Conservation (phyloP, 64 coral and sea anemone species). For the Montipora cactus region DNA sequence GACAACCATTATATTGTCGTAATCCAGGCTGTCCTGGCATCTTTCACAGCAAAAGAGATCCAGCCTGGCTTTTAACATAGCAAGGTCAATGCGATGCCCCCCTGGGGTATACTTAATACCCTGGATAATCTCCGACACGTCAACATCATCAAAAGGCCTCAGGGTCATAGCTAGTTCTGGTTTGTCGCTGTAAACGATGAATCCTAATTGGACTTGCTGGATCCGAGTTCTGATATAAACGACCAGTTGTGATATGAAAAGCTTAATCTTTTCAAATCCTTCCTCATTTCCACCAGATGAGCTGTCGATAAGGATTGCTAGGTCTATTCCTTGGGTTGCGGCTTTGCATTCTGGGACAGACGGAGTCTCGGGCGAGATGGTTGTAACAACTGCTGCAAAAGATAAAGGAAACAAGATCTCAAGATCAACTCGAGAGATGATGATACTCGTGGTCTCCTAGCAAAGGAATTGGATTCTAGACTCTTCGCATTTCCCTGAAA, state of each 20-base stretch:
- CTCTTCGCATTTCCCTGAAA: no score
- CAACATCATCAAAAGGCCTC: neutral
- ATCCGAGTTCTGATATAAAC: neutral
- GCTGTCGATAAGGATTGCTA: conserved; percentile 22
- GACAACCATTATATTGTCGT: conserved; percentile 7
- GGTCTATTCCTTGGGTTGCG: neutral
- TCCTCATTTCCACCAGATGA: neutral
- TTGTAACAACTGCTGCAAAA: neutral
- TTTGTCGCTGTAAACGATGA: conserved; percentile 8
- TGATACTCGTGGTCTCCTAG: no score
- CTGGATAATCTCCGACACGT: neutral
- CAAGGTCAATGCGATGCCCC: conserved; percentile 21
- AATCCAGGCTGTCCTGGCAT: neutral
- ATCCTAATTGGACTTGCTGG: neutral
- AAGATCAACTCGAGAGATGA: no score
- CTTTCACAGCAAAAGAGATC: conserved; percentile 18
- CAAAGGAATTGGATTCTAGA: no score
- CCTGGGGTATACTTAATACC: neutral
- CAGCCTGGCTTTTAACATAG: conserved; percentile 1
- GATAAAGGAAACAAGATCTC: neutral
- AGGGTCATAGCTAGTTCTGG: conserved; percentile 13
- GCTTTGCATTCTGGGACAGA: neutral
- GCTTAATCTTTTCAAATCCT: neutral
- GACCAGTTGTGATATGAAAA: neutral
- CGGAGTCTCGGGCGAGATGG: neutral